These are phyloP conservation scores for Anadara kagoshimensis DNA, from an alignment of 1,140 invertebrate genomes.

Conservation along the genomic window DNA sequence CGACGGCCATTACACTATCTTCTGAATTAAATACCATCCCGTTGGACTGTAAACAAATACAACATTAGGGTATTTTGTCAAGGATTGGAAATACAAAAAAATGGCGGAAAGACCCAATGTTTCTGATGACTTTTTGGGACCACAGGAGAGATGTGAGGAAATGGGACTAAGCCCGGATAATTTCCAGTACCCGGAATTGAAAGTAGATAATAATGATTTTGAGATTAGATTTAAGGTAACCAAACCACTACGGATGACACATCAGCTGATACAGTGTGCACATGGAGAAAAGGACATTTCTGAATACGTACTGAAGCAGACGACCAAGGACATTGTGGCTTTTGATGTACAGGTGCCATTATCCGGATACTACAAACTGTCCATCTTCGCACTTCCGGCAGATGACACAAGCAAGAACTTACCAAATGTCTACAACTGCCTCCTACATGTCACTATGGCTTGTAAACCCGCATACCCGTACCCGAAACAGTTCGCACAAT, in stretches of 20 bases:
- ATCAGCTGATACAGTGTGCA: constrained; percentile 51
- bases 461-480: constrained; percentile 49
- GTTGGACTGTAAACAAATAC: too few relatives aligned
- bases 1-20: too few relatives aligned
- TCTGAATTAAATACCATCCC: too few relatives aligned
- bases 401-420: constrained; percentile 57
- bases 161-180: constrained; percentile 46
- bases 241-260: constrained; percentile 55
- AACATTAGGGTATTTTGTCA: too few relatives aligned
- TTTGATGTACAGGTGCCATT: constrained; percentile 61
- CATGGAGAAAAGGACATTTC: constrained; percentile 46
- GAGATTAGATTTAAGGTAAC: constrained; percentile 53
- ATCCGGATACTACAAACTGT: constrained; percentile 66
- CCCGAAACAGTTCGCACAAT: constrained; percentile 71
- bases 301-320: constrained; percentile 65
- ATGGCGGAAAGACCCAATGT: constrained; percentile 50
- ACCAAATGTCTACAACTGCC: constrained; percentile 70
- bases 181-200: constrained; percentile 48
- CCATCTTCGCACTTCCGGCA: constrained; percentile 63
- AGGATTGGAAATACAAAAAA: too few relatives aligned
- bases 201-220: constrained; percentile 34
- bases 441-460: constrained; percentile 53
- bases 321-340: constrained; percentile 28
- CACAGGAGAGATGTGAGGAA: constrained; percentile 58
- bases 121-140: constrained; percentile 66